A percentile compares a stretch with the other conserved stretches of the same genome.
These are phyloP conservation scores for Siderastrea radians DNA, from an alignment of 92 coral and sea anemone species.

Conservation along the genomic window DNA sequence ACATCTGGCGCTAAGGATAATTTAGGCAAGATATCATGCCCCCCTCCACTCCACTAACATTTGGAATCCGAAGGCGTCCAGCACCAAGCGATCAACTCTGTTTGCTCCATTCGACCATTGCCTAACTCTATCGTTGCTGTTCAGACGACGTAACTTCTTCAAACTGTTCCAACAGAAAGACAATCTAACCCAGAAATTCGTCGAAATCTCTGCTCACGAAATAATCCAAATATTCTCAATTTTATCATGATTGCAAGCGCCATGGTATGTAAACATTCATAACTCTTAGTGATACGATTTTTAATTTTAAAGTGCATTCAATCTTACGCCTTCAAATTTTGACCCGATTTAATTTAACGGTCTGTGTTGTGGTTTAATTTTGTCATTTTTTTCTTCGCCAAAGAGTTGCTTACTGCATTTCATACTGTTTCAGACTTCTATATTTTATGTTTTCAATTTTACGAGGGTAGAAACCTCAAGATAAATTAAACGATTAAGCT, in stretches of 20 bases:
- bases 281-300: neutral
- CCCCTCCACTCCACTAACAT: constrained; percentile 20
- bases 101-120: neutral
- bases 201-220: neutral
- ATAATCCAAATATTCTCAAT: neutral
- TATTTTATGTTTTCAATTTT: constrained; percentile 2
- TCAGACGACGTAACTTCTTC: neutral
- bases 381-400: neutral
- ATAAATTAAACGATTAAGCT: neutral
- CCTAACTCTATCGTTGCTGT: neutral
- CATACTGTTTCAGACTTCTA: neutral
- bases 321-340: neutral
- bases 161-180: neutral
- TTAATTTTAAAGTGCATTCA: neutral
- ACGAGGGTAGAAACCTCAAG: neutral
- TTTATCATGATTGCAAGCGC: neutral
- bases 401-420: neutral
- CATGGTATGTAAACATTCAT: constrained; percentile 36
- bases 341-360: neutral
- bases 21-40: constrained; percentile 6
- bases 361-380: neutral
- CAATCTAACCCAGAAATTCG: neutral
- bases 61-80: neutral
- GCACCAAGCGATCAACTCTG: neutral
- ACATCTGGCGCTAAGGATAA: constrained; percentile 48